A percentile compares a stretch with the other conserved stretches of the same genome.
Conservation (phyloP, 2,888 invertebrate genomes). For the Xanthostigma xanthostigma region DNA sequence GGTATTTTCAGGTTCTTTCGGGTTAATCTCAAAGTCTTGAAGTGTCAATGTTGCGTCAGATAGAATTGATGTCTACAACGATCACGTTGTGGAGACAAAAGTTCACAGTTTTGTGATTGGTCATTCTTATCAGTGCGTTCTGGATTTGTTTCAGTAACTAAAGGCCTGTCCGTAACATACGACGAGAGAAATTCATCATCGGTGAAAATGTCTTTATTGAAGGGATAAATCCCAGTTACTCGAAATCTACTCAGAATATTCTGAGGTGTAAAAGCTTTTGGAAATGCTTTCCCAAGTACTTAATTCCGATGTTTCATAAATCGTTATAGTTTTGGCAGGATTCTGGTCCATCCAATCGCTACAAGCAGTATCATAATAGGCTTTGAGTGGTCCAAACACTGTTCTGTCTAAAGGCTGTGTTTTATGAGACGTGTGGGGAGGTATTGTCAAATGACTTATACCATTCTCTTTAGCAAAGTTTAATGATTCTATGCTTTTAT, state of each 20-base stretch:
- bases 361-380: conserved; percentile 11
- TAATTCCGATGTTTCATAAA: conserved; percentile 20
- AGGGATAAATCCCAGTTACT: conserved; percentile 20
- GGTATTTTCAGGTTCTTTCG: no score
- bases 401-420: conserved; percentile 14
- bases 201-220: conserved; percentile 18
- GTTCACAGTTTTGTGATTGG: no score
- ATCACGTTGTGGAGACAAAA: no score
- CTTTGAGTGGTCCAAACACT: conserved; percentile 15
- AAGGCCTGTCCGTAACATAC: conserved; percentile 13
- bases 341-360: conserved; percentile 9
- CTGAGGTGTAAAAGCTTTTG: conserved; percentile 1
- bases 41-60: no score
- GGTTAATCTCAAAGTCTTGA: no score
- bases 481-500: conserved; percentile 17
- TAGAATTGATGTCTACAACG: no score
- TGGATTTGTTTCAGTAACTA: conserved; percentile 1
- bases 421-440: conserved; percentile 12
- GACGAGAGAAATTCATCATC: conserved; percentile 17
- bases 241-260: conserved; percentile 20
- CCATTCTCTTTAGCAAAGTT: conserved; percentile 20
- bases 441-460: conserved; percentile 5
- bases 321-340: conserved; percentile 15
- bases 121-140: background rate
- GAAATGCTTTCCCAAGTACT: conserved; percentile 16